These are phyloP conservation scores for Drosophila willistoni DNA, from an alignment of 1,140 invertebrate species.

Conservation along the genomic window DNA sequence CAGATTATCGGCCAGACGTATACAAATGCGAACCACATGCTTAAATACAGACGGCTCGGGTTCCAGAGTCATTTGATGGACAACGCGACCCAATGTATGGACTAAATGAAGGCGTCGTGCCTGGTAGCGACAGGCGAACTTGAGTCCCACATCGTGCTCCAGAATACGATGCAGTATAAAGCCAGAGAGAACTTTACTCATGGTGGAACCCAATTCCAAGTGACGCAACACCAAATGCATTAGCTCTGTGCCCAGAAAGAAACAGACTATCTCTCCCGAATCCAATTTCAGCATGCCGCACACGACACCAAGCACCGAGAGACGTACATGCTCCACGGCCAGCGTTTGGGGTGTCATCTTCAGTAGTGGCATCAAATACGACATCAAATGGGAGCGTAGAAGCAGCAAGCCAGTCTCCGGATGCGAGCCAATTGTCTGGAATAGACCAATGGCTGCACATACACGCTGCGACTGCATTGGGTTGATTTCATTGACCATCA, in stretches of 20 bases:
- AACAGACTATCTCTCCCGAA: conserved; percentile 26
- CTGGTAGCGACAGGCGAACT: conserved; percentile 27
- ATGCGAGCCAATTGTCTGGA: conserved; percentile 38
- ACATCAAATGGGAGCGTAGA: conserved; percentile 36
- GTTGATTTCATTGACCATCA: conserved; percentile 22
- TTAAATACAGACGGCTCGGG: conserved; percentile 96
- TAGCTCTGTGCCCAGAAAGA: conserved; percentile 33
- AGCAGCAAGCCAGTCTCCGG: conserved; percentile 27
- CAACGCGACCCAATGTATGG: conserved; percentile 93
- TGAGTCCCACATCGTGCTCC: conserved; percentile 31
- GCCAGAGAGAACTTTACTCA: conserved; percentile 36
- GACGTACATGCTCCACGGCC: conserved; percentile 38
- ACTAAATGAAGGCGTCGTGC: conserved; percentile 35
- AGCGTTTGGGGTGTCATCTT: conserved; percentile 34
- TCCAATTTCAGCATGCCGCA: conserved; percentile 38
- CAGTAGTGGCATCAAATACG: conserved; percentile 40
- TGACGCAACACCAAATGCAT: conserved; percentile 30
- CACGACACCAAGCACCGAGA: conserved; percentile 38
- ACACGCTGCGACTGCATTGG: conserved; percentile 37
- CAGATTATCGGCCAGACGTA: conserved; percentile 97
- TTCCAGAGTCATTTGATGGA: conserved; percentile 96
- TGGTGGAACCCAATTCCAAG: conserved; percentile 37
- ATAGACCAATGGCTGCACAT: conserved; percentile 45
- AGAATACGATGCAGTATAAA: conserved; percentile 36
- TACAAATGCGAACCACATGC: conserved; percentile 97